Percentiles rank a stretch among this genome's conserved stretches.
phyloP scores from a whole-genome alignment of 2,888 invertebrate genomes.

The Cheilosia soror region DNA sequence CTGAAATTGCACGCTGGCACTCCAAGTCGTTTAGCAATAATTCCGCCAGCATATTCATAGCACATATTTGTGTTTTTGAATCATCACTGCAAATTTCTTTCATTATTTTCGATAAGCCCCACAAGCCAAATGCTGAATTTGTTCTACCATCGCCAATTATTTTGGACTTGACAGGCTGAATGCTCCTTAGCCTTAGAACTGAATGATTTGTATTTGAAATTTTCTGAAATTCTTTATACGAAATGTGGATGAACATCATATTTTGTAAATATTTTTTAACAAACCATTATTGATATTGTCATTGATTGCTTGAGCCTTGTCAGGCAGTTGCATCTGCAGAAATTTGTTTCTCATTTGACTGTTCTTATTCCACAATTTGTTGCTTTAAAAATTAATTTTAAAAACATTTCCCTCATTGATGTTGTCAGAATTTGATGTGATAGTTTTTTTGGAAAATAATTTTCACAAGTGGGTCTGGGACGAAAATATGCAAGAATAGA shows the following conservation, averaged over 20 bases:
- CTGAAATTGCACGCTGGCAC: conserved; percentile 78
- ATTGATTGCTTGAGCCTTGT: conserved; percentile 68
- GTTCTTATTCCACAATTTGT: conserved; percentile 79
- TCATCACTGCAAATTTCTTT: conserved; percentile 79
- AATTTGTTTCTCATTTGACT: conserved; percentile 79
- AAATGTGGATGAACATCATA: neutral
- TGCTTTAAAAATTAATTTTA: too few relatives aligned
- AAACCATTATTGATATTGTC: conserved; percentile 69
- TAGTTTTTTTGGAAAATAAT: too few relatives aligned
- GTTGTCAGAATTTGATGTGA: too few relatives aligned
- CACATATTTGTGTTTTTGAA: conserved; percentile 77
- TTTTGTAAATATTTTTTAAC: neutral
- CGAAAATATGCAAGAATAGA: too few relatives aligned
- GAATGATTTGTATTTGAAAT: neutral
- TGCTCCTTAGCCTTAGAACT: neutral
- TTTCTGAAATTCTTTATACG: conserved; percentile 16
- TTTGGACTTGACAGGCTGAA: conserved; percentile 18
- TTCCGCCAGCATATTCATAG: conserved; percentile 79
- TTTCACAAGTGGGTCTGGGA: too few relatives aligned
- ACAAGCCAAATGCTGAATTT: conserved; percentile 79
- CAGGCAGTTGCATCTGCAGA: conserved; percentile 76
- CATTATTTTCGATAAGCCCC: conserved; percentile 79
- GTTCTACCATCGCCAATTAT: conserved; percentile 76
- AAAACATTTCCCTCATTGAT: too few relatives aligned
- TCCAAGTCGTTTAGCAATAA: conserved; percentile 79